Evolutionary conservation across 2,888 invertebrate genomes (phyloP).

Genomic region (Ommatoiulus sabulosus): DNA sequence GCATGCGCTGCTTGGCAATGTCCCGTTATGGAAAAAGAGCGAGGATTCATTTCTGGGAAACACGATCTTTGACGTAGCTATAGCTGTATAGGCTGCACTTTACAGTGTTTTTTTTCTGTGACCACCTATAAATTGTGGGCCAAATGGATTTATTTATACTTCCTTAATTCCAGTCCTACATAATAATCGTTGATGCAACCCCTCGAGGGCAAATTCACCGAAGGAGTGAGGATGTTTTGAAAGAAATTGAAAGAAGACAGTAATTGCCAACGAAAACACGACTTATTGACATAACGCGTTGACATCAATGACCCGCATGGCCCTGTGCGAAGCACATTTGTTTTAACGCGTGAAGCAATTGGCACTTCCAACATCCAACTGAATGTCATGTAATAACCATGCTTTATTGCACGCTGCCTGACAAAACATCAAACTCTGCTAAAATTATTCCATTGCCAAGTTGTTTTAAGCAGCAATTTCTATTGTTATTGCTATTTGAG

Average conservation of each 20-base stretch:
- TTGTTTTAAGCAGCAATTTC: too few relatives aligned
- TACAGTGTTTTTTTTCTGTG: background rate
- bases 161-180: background rate
- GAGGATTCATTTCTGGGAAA: too few relatives aligned
- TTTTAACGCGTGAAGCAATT: background rate
- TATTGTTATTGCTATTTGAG: too few relatives aligned
- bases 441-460: too few relatives aligned
- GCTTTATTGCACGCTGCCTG: too few relatives aligned
- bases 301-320: background rate
- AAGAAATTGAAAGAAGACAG: background rate
- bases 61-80: too few relatives aligned
- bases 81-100: background rate
- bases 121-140: background rate
- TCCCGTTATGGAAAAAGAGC: too few relatives aligned
- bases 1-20: too few relatives aligned
- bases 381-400: too few relatives aligned
- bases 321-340: background rate
- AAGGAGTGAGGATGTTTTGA: background rate
- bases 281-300: background rate
- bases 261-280: background rate
- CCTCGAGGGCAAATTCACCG: background rate
- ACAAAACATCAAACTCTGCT: too few relatives aligned
- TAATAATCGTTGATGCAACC: background rate
- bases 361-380: background rate
- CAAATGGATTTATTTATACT: slow-evolving; percentile 1